These are phyloP conservation scores for Hyposmocoma kahamanoa DNA, from an alignment of 1,140 invertebrate genomes.

Conservation along the genomic window DNA sequence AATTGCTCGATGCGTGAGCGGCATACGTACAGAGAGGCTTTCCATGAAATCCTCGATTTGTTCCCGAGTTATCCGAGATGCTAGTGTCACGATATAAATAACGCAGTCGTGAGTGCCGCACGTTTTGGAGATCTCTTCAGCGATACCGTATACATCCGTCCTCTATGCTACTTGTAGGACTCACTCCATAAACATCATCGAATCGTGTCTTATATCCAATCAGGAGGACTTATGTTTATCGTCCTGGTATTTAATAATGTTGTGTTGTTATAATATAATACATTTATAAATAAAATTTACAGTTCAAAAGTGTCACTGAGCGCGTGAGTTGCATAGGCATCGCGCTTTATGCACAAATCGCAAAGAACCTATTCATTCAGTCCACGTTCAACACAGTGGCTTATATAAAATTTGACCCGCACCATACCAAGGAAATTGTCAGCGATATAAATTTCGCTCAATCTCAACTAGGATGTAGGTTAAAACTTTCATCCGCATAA, in stretches of 20 bases:
- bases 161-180: too few relatives aligned
- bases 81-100: slow-evolving; percentile 34
- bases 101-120: slow-evolving; percentile 21
- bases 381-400: slow-evolving; percentile 47
- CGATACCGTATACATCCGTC: slow-evolving; percentile 17
- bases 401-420: slow-evolving; percentile 45
- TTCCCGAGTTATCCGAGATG: slow-evolving; percentile 27
- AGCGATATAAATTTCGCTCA: too few relatives aligned
- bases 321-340: slow-evolving; percentile 24
- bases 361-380: slow-evolving; percentile 60
- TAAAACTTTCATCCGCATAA: slow-evolving; percentile 57
- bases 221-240: too few relatives aligned
- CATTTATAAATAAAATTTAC: too few relatives aligned
- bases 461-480: slow-evolving; percentile 44
- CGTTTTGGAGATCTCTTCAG: slow-evolving; percentile 23
- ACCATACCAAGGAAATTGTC: slow-evolving; percentile 53
- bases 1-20: slow-evolving; percentile 19
- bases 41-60: slow-evolving; percentile 27
- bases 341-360: slow-evolving; percentile 22
- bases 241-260: too few relatives aligned
- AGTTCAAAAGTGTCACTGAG: too few relatives aligned
- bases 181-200: too few relatives aligned
- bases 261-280: too few relatives aligned
- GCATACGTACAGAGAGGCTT: slow-evolving; percentile 18
- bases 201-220: too few relatives aligned